Percentiles rank a stretch among this genome's conserved stretches.
Evolutionary conservation across 2,113 vertebrate species (phyloP).

Genomic region (Ellobius talpinus): DNA sequence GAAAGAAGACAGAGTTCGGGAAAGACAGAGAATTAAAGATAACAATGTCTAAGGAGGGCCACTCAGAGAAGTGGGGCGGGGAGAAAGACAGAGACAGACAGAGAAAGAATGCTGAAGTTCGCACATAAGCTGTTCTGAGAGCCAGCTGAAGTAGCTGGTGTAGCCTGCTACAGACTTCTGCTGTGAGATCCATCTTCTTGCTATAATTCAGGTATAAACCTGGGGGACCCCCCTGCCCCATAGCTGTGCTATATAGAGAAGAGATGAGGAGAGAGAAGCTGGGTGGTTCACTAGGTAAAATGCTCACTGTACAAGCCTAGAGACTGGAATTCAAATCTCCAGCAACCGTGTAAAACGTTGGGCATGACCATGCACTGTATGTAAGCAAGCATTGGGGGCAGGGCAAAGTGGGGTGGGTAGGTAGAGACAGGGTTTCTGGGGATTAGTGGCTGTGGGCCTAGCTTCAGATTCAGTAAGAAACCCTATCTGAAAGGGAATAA

Average conservation of each 20-base stretch:
- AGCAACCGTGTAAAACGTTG: neutral
- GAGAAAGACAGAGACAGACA: neutral
- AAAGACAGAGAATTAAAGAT: neutral
- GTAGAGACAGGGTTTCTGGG: neutral
- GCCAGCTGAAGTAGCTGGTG: neutral
- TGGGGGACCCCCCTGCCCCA: too few relatives aligned
- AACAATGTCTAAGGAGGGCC: neutral
- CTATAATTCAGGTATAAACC: neutral
- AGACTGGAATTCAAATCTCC: too few relatives aligned
- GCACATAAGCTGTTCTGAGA: neutral
- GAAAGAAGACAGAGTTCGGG: too few relatives aligned
- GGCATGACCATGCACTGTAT: neutral
- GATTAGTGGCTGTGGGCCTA: neutral
- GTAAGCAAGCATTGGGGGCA: neutral
- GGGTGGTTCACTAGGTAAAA: neutral
- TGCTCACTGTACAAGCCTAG: neutral
- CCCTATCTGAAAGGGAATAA: neutral
- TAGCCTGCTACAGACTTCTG: neutral
- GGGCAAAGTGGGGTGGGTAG: neutral
- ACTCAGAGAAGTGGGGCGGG: neutral
- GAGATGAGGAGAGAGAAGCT: neutral
- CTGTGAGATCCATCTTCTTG: neutral
- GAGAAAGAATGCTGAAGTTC: too few relatives aligned
- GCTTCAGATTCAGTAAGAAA: neutral
- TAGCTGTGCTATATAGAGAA: neutral